Evolutionary conservation across 2,113 vertebrate genomes (phyloP).

Genomic region (Grammomys dolichurus): DNA sequence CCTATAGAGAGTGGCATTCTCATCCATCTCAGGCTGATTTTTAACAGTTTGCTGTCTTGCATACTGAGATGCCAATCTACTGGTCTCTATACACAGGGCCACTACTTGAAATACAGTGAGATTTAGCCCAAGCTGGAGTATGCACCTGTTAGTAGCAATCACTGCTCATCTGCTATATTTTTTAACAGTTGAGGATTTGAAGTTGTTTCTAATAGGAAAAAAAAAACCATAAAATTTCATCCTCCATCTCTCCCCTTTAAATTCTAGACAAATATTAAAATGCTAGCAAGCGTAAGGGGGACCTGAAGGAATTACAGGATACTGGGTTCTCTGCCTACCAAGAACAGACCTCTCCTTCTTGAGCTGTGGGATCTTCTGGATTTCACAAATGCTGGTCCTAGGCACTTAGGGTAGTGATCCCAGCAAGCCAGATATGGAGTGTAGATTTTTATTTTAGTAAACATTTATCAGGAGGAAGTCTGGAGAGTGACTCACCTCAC

Average conservation of each 20-base stretch:
- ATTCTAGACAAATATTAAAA: neutral
- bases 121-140: neutral
- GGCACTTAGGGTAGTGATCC: neutral
- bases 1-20: neutral
- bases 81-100: neutral
- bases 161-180: constrained; percentile 8
- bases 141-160: neutral
- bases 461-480: constrained; percentile 26
- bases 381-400: constrained; percentile 30
- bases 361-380: constrained; percentile 10
- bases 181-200: constrained; percentile 46
- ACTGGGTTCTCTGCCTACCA: neutral
- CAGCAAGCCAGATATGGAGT: neutral
- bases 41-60: neutral
- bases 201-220: neutral
- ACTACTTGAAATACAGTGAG: constrained; percentile 47
- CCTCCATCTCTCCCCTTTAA: neutral
- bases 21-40: neutral
- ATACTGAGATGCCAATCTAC: neutral
- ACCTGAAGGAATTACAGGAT: neutral
- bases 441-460: neutral
- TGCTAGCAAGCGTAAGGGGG: neutral
- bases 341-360: neutral
- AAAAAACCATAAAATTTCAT: neutral
- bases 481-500: constrained; percentile 7